Evolutionary conservation across 1,140 invertebrate species (phyloP), one percentile per base, ranked within the genome.

Genomic region (Drosophila punjabiensis): DNA sequence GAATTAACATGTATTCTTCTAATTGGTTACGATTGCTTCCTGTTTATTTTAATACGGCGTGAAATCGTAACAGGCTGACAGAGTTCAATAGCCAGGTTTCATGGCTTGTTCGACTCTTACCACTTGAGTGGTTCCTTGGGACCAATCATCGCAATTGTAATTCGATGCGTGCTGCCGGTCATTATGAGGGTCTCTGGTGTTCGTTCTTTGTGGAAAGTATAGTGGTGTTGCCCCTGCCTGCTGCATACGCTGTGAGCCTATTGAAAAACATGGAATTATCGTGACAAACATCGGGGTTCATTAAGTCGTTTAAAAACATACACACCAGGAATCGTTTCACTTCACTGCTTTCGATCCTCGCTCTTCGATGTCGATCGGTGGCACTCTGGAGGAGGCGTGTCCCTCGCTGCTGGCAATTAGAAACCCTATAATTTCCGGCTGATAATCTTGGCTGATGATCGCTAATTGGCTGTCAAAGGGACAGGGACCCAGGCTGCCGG

Each of bases 221-320:
- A 24, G 24, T 24, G 48, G 48, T 14, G 0, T 20, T 28, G 20
- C 28, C 39, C 59, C 50, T 48, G 64, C 56, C 43, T 63, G n/a
- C 33, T 37, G 39, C 5, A 20, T 10, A 32, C 71, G 53, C 82
- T 86, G 85, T 50, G 50, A 35, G 68, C 85, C 86, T 90, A 79
- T 60, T 79, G 30, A 41, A 85, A 90, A 85, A 84, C 85, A 82
- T 85, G 71, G 84, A 90, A 90, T 90, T 90, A 90, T 89, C 86
- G 81, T 90, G 86, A 89, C 86, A 77, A 88, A 79, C 66, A 89
- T 79, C 81, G 69, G 56, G 60, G 47, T 64, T 71, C 52, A 69
- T 82, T 79, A 81, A 75, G 50, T 80, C 37, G 58, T 20, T 41
- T 68, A 28, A 39, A 48, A 68, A 58, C 65, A 74, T 32, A 52